Evolutionary conservation across 2,888 invertebrate genomes (phyloP).

Genomic region (Malachius bipustulatus): DNA sequence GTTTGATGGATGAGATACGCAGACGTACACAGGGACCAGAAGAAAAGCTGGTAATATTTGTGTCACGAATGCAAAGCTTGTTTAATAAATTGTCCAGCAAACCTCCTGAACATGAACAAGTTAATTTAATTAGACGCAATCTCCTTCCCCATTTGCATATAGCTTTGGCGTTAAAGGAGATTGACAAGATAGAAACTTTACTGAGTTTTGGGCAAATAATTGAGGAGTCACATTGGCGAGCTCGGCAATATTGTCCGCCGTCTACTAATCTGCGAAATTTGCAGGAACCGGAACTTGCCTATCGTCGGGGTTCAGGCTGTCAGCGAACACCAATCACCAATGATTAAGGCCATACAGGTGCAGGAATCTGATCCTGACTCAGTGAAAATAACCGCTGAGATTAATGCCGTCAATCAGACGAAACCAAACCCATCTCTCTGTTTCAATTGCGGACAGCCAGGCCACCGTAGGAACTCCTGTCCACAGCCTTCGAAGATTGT

Average conservation of each 20-base stretch:
- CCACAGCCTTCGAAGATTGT: conserved; percentile 5
- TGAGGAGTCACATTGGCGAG: no score
- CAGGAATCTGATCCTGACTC: no score
- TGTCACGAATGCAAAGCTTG: conserved; percentile 12
- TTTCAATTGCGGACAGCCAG: conserved; percentile 6
- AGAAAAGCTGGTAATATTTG: conserved; percentile 10
- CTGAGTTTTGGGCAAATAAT: no score
- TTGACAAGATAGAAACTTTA: no score
- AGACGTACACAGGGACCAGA: conserved; percentile 11
- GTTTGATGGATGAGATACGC: conserved; percentile 12
- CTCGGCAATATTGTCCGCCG: no score
- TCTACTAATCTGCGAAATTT: no score
- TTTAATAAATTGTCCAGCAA: conserved; percentile 7
- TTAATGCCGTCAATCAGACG: background rate
- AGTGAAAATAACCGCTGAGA: no score
- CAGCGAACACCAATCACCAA: no score
- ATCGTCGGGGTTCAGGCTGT: no score
- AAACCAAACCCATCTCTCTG: conserved; percentile 4
- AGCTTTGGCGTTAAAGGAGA: conserved; percentile 1
- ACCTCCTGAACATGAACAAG: conserved; percentile 6
- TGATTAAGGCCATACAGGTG: no score
- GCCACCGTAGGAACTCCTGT: conserved; percentile 5
- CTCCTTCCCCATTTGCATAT: conserved; percentile 9
- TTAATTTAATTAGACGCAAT: conserved; percentile 10
- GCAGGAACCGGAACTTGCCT: no score